Evolutionary conservation across 2,797 vertebrate genomes (phyloP).

Genomic region (Acridotheres tristis): DNA sequence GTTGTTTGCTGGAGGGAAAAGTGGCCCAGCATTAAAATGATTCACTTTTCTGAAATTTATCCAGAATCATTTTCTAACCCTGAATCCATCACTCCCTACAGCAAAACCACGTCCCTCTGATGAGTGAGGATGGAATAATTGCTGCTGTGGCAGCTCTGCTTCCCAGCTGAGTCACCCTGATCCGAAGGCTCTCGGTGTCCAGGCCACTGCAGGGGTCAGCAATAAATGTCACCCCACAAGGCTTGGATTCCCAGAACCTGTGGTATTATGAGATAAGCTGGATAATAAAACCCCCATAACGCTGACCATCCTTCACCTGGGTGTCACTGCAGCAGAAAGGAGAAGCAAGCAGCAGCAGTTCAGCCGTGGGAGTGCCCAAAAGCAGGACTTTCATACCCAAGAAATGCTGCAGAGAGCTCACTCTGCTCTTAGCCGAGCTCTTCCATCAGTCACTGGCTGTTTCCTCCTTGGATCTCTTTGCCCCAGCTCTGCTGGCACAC

Average conservation of each 20-base stretch:
- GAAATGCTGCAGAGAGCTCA: no score
- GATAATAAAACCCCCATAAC: not conserved
- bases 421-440: rapidly evolving
- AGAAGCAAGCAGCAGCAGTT: not conserved
- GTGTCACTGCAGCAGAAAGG: not conserved
- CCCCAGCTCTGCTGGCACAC: not conserved
- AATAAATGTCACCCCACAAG: not conserved
- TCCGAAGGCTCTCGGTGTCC: rapidly evolving
- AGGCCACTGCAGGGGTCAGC: not conserved
- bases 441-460: rapidly evolving
- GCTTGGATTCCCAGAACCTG: not conserved
- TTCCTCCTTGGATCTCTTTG: not conserved
- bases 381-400: not conserved
- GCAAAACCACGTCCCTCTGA: not conserved
- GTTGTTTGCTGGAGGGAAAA: not conserved
- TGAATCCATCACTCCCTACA: not conserved
- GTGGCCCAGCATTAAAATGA: not conserved
- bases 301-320: not conserved
- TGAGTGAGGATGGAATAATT: not conserved
- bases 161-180: not conserved
- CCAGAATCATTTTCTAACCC: not conserved
- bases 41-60: not conserved
- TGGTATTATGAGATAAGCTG: not conserved
- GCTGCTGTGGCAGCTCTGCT: not conserved
- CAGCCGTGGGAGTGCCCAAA: not conserved